Conservation (phyloP, 2,797 vertebrate species). For the Sebastes steindachneri region DNA sequence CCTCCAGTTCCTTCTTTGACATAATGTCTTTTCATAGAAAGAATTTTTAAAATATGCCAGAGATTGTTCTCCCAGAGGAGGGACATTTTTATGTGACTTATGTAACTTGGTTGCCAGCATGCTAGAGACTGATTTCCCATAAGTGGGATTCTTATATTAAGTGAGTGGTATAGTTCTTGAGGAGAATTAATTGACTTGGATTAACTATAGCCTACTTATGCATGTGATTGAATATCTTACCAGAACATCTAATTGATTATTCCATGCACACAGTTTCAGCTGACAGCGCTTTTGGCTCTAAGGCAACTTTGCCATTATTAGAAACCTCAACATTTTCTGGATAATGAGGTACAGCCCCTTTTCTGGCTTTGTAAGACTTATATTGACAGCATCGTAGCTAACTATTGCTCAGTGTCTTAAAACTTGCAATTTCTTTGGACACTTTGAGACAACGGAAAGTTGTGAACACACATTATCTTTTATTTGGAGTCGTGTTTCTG, state of each 20-base stretch:
- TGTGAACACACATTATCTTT: background rate
- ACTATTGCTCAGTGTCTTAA: background rate
- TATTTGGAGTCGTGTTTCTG: background rate
- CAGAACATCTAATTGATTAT: constrained; percentile 15
- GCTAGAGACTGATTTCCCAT: background rate
- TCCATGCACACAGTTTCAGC: background rate
- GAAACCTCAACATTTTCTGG: background rate
- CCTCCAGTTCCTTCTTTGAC: background rate
- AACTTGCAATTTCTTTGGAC: background rate
- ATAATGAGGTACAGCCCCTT: background rate
- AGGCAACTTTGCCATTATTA: background rate
- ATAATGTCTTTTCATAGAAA: background rate
- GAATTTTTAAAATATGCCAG: background rate
- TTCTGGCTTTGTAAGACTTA: background rate
- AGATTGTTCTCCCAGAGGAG: background rate
- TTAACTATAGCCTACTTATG: background rate
- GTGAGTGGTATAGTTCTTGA: background rate
- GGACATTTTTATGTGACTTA: background rate
- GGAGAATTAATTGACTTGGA: background rate
- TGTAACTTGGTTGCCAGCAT: background rate
- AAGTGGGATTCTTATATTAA: background rate
- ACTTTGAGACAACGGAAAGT: background rate
- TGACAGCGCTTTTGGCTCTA: background rate
- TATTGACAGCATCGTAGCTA: background rate
- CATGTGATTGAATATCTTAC: constrained; percentile 13